Evolutionary conservation across 2,797 vertebrate genomes (phyloP).

Genomic region (Brotula barbata): DNA sequence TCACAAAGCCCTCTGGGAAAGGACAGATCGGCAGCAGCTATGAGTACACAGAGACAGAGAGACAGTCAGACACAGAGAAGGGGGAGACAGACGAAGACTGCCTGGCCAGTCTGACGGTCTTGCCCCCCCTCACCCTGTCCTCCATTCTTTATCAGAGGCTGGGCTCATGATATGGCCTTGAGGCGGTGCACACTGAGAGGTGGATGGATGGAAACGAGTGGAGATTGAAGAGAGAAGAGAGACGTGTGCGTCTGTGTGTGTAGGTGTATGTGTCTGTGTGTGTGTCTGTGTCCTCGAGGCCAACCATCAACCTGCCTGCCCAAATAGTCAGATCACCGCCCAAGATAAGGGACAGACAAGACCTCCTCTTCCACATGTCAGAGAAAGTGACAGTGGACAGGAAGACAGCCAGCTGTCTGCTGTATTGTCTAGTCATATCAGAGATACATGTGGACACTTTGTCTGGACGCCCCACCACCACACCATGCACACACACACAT

Average conservation of each 20-base stretch:
- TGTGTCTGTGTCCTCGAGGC: conserved; percentile 15
- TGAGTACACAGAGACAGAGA: conserved; percentile 54
- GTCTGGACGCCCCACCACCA: conserved; percentile 52
- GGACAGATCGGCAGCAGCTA: conserved; percentile 57
- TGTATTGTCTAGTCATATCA: conserved; percentile 47
- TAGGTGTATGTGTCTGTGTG: conserved; percentile 7
- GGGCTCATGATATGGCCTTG: conserved; percentile 71
- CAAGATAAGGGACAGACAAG: conserved; percentile 72
- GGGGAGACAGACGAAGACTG: conserved; percentile 60
- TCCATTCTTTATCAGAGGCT: conserved; percentile 71
- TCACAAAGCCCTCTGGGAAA: conserved; percentile 71
- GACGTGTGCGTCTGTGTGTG: conserved; percentile 24
- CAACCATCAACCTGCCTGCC: conserved; percentile 55
- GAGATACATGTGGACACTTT: conserved; percentile 54
- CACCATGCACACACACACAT: background rate
- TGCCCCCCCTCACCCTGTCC: background rate
- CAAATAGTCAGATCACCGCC: conserved; percentile 67
- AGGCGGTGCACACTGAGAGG: conserved; percentile 50
- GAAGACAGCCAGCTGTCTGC: conserved; percentile 52
- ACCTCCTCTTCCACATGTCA: conserved; percentile 68
- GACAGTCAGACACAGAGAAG: conserved; percentile 5
- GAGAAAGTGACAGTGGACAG: conserved; percentile 77
- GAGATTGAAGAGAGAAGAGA: conserved; percentile 54
- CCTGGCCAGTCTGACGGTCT: conserved; percentile 71
- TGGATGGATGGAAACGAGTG: conserved; percentile 46